Conservation (phyloP, 1,140 invertebrate genomes). For the Micrasema longulum region DNA sequence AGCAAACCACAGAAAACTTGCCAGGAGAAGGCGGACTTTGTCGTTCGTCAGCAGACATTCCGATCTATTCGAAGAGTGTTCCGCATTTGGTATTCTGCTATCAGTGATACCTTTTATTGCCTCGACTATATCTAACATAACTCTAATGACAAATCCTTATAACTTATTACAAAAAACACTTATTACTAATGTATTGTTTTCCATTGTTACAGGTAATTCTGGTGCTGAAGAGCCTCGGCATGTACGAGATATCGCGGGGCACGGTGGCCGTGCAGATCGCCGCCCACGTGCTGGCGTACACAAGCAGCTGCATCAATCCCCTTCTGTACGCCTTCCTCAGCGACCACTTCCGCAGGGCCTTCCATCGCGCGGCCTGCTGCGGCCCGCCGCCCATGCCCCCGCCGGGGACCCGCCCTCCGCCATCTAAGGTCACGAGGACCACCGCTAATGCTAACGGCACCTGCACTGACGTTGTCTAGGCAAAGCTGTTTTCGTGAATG, state of each 20-base stretch:
- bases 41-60: no score
- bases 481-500: no score
- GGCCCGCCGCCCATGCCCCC: slow-evolving; percentile 43
- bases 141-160: no score
- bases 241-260: slow-evolving; percentile 75
- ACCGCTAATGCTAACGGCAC: slow-evolving; percentile 49
- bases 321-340: slow-evolving; percentile 94
- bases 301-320: slow-evolving; percentile 95
- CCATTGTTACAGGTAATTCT: slow-evolving; percentile 77
- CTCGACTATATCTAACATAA: no score
- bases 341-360: slow-evolving; percentile 88
- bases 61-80: no score
- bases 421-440: slow-evolving; percentile 49
- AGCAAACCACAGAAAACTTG: no score
- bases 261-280: slow-evolving; percentile 84
- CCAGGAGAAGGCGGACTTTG: no score
- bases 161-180: no score
- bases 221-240: slow-evolving; percentile 80
- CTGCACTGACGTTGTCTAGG: slow-evolving; percentile 49
- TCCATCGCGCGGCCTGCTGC: slow-evolving; percentile 71
- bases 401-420: slow-evolving; percentile 10
- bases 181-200: not conserved
- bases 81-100: no score
- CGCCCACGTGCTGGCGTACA: slow-evolving; percentile 93
- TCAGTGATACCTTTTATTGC: no score